phyloP scores from a whole-genome alignment of 2,888 invertebrate species.

The Drosophila melanosoma region DNA sequence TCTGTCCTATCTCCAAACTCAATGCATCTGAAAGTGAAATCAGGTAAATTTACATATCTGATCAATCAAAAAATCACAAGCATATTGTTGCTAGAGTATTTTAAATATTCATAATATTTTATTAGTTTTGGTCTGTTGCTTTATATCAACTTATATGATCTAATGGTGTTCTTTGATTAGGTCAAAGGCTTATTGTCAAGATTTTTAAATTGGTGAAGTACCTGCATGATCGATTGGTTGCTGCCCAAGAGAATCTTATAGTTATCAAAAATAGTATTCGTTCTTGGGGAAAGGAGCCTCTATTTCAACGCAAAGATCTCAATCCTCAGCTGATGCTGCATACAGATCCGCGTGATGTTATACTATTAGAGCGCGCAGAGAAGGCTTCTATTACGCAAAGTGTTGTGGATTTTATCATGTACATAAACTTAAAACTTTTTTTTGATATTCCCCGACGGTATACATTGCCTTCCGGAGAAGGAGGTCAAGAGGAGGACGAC shows the following conservation, averaged over 20 bases:
- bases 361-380: slow-evolving; percentile 75
- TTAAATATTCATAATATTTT: too few species aligned
- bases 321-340: slow-evolving; percentile 87
- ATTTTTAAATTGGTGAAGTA: slow-evolving; percentile 89
- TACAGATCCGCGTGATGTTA: slow-evolving; percentile 81
- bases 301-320: slow-evolving; percentile 90
- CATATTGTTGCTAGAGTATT: too few species aligned
- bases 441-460: slow-evolving; percentile 86
- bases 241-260: slow-evolving; percentile 89
- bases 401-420: slow-evolving; percentile 87
- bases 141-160: neutral
- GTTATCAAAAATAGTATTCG: slow-evolving; percentile 87
- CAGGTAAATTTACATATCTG: too few species aligned
- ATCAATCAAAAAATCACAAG: too few species aligned
- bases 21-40: too few species aligned
- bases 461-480: slow-evolving; percentile 49
- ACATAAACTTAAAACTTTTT: slow-evolving; percentile 89
- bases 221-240: slow-evolving; percentile 89
- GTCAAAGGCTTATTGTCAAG: slow-evolving; percentile 89
- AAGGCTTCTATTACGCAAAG: slow-evolving; percentile 86
- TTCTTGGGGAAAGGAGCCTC: slow-evolving; percentile 90
- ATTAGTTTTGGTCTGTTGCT: too few species aligned
- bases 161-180: slow-evolving; percentile 73
- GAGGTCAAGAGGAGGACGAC: slow-evolving; percentile 52
- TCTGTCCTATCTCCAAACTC: too few species aligned